Percentiles rank a stretch among this genome's conserved stretches.
phyloP scores from a whole-genome alignment of 2,888 invertebrate species.

The Chrysomela aeneicollis region DNA sequence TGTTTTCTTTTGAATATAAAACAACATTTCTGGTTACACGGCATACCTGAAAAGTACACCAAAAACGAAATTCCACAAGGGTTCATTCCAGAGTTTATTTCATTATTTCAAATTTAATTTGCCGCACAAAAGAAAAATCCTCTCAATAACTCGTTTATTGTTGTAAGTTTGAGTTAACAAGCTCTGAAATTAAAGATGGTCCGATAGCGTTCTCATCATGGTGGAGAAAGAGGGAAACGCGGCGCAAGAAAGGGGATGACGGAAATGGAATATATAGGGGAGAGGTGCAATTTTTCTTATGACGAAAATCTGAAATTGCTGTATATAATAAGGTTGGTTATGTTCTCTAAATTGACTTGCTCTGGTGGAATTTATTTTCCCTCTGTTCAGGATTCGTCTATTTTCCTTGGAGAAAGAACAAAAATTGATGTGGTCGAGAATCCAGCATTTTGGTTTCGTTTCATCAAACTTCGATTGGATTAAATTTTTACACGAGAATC shows the following conservation, averaged over 20 bases:
- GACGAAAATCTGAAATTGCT: constrained; percentile 58
- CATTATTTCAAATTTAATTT: constrained; percentile 42
- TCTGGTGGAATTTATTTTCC: constrained; percentile 32
- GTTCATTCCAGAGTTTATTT: constrained; percentile 36
- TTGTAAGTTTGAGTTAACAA: constrained; percentile 57
- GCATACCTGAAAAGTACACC: constrained; percentile 13
- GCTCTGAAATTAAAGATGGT: constrained; percentile 69
- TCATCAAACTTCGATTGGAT: background rate
- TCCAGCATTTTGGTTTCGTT: too few relatives aligned
- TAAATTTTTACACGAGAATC: background rate
- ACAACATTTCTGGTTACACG: background rate
- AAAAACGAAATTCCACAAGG: constrained; percentile 15
- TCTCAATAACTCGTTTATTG: constrained; percentile 50
- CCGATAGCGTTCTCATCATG: constrained; percentile 69
- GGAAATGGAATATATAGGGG: constrained; percentile 48
- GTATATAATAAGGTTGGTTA: constrained; percentile 57
- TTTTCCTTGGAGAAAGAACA: constrained; percentile 26
- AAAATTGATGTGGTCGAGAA: background rate
- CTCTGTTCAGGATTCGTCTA: constrained; percentile 34
- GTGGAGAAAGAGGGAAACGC: constrained; percentile 58
- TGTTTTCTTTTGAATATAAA: background rate
- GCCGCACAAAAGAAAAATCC: constrained; percentile 45
- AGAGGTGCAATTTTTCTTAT: constrained; percentile 57
- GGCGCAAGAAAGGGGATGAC: constrained; percentile 54
- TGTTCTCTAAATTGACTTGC: constrained; percentile 54